A percentile compares a stretch with the other conserved stretches of the same genome.
phyloP scores from a whole-genome alignment of 2,113 vertebrate species.

The Aix galericulata region DNA sequence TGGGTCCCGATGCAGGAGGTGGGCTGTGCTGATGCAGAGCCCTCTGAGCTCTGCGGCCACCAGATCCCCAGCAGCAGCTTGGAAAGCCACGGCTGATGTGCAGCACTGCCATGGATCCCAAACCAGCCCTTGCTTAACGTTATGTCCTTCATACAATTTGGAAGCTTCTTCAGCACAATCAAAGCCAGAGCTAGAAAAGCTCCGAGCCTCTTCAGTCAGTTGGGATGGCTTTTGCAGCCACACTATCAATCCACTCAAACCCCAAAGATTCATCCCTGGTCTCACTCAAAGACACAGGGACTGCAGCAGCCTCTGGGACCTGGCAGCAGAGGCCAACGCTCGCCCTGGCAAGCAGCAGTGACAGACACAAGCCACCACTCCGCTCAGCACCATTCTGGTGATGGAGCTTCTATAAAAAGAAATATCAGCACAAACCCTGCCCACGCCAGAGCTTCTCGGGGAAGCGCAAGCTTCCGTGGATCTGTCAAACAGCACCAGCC shows the following conservation, averaged over 20 bases:
- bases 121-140: neutral
- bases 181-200: neutral
- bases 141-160: neutral
- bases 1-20: neutral
- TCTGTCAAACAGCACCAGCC: neutral
- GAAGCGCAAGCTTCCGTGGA: neutral
- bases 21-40: neutral
- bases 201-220: neutral
- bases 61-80: neutral
- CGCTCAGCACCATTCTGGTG: neutral
- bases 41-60: neutral
- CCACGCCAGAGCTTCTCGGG: neutral
- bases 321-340: neutral
- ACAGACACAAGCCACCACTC: neutral
- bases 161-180: neutral
- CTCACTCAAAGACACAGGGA: neutral
- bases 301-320: fast-evolving
- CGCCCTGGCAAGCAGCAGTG: neutral
- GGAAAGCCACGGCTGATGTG: fast-evolving
- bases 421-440: neutral
- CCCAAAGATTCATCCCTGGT: neutral
- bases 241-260: neutral
- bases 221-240: neutral
- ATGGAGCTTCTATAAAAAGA: constrained; percentile 43
- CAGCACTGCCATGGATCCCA: neutral